Evolutionary conservation across 2,113 vertebrate genomes (phyloP), one percentile per base, ranked within the genome.

Genomic region (Stictonetta naevosa): DNA sequence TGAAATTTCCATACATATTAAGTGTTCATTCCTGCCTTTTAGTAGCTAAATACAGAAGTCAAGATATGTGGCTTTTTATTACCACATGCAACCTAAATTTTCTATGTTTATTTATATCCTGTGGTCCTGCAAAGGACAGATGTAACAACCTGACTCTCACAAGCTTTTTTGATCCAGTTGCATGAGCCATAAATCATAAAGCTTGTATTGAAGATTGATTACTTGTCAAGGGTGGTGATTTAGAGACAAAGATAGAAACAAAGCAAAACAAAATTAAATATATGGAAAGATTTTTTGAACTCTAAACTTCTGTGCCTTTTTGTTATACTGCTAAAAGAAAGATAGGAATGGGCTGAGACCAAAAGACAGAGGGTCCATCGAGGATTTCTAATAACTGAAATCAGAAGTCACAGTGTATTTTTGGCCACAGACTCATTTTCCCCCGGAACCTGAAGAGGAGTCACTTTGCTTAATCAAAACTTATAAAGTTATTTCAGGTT

Each of bases 1-100:
- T 88, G 76, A 96, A 96, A 96, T 95, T 97, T 96, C 85, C 93
- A 92, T 97, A 93, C 73, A 89, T 96, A 93, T 95, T 95, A 91
- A 93, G 81, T 68, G 36, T 44, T 86, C 75, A 91, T 88, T 72
- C 58, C 58, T 5, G 15, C 13, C 67, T 94, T 95, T 96, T 88
- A 93, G 75, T 69, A 82, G 63, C 73, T 97, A 97, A 95, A 92
- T 88, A 83, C 76, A 82, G 55, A 93, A 96, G 80, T 85, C 71
- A 96, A 86, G 67, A 88, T 86, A 86, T 63, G 67, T 88, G 76
- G 84, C 52, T 84, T 94, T 91, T 92, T 96, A 95, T 96, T 96
- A 90, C 10, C 56, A 68, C 71, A 81, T 93, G 94, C 50, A 48
- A 55, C 40, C 82, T 92, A 91, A 72, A 81, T 88, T 83, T 83